These are phyloP conservation scores for Tricholauxania praeusta DNA, from an alignment of 2,888 invertebrate genomes.

Conservation along the genomic window DNA sequence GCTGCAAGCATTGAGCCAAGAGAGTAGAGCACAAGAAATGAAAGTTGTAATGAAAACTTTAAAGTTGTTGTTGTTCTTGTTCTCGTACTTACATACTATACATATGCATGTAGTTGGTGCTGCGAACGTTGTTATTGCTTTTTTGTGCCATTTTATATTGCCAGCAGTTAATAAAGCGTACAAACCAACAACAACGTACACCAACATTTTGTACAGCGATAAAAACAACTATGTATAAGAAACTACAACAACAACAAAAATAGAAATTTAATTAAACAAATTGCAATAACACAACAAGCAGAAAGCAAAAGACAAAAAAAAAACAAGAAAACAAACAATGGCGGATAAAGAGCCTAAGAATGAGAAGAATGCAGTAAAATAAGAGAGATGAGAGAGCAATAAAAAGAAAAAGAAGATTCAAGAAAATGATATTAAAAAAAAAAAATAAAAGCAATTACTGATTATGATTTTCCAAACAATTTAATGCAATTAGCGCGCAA, in stretches of 20 bases:
- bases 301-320: slow-evolving; percentile 36
- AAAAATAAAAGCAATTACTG: slow-evolving; percentile 59
- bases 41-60: slow-evolving; percentile 37
- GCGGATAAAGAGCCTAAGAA: neutral
- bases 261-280: slow-evolving; percentile 38
- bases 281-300: slow-evolving; percentile 44
- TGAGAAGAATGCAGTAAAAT: slow-evolving; percentile 3
- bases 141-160: slow-evolving; percentile 30
- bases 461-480: slow-evolving; percentile 63
- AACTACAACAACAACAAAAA: slow-evolving; percentile 32
- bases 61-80: slow-evolving; percentile 36
- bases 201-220: neutral
- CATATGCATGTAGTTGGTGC: neutral
- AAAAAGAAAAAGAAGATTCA: neutral
- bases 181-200: slow-evolving; percentile 1
- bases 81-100: neutral
- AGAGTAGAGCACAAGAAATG: slow-evolving; percentile 28
- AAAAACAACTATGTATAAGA: slow-evolving; percentile 4
- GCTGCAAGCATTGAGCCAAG: no score
- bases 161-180: slow-evolving; percentile 33
- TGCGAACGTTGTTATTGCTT: slow-evolving; percentile 9
- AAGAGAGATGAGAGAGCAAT: neutral
- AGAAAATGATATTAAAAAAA: slow-evolving; percentile 39
- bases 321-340: slow-evolving; percentile 12
- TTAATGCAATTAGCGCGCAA: slow-evolving; percentile 59